Conservation (phyloP, 2,888 invertebrate species). For the Hyposoter dolosus region DNA sequence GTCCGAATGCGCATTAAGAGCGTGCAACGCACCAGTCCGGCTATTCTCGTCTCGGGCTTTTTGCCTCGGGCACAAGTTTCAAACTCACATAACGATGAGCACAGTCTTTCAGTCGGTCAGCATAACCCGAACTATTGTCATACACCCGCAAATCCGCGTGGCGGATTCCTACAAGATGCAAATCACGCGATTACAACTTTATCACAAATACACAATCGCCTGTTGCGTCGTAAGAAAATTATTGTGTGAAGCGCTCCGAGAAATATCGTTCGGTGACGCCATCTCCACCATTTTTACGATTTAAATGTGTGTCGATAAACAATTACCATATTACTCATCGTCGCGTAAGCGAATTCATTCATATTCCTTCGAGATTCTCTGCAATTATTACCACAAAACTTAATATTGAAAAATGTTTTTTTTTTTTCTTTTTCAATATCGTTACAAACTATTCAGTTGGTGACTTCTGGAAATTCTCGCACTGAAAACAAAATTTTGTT, state of each 20-base stretch:
- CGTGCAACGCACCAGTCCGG: conserved; percentile 7
- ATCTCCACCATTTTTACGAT: conserved; percentile 1
- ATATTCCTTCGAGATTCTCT: neutral
- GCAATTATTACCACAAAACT: neutral
- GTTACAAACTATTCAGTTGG: neutral
- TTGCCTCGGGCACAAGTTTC: conserved; percentile 22
- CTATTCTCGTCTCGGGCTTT: conserved; percentile 53
- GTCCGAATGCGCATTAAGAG: conserved; percentile 11
- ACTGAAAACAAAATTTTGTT: too few relatives aligned
- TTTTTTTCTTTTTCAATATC: neutral
- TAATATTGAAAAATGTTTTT: neutral
- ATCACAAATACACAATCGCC: conserved; percentile 16
- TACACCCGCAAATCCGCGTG: neutral
- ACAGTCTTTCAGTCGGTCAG: conserved; percentile 15
- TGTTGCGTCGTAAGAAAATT: neutral
- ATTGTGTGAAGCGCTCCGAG: neutral
- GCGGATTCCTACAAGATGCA: conserved; percentile 20
- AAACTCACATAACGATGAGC: conserved; percentile 14
- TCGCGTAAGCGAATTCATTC: conserved; percentile 6
- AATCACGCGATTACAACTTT: conserved; percentile 43
- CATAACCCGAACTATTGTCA: conserved; percentile 16
- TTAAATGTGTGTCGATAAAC: conserved; percentile 13
- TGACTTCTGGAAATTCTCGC: neutral
- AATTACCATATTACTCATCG: neutral
- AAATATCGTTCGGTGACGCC: neutral